Percentiles rank a stretch among this genome's conserved stretches.
These are phyloP conservation scores for Pteromalus puparum DNA, from an alignment of 1,140 invertebrate genomes.

Conservation along the genomic window DNA sequence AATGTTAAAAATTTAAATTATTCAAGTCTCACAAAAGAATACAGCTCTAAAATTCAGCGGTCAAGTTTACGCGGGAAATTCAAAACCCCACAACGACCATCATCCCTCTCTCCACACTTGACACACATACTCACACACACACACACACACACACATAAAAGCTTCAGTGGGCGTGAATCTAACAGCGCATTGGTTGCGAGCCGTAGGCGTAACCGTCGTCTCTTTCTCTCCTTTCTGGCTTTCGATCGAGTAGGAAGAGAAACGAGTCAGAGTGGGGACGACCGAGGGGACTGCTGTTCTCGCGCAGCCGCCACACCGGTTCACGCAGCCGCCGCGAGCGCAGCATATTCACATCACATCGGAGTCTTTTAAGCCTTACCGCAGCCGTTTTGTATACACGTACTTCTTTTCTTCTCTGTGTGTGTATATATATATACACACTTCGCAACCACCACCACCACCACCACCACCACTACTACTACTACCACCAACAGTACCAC, in stretches of 20 bases:
- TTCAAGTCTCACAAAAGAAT: too few species aligned
- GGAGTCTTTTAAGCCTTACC: background rate
- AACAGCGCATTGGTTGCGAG: conserved; percentile 18
- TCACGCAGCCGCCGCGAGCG: conserved; percentile 72
- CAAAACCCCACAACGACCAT: background rate
- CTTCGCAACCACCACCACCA: background rate
- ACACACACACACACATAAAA: background rate
- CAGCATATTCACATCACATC: background rate
- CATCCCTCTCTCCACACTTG: background rate
- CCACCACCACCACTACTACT: background rate
- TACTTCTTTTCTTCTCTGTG: background rate
- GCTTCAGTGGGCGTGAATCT: background rate
- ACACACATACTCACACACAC: too few species aligned
- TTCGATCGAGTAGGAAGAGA: background rate
- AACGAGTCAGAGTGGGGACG: conserved; percentile 20
- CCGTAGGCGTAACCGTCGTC: background rate
- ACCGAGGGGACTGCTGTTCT: conserved; percentile 50
- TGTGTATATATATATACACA: too few species aligned
- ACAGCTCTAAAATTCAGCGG: background rate
- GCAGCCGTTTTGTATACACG: background rate
- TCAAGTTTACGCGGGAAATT: background rate
- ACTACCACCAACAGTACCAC: background rate
- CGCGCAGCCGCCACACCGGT: conserved; percentile 65
- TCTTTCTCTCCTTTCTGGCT: background rate
- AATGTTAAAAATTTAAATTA: too few species aligned